These are phyloP conservation scores for Gavia stellata DNA, from an alignment of 2,113 vertebrate genomes.

Conservation along the genomic window DNA sequence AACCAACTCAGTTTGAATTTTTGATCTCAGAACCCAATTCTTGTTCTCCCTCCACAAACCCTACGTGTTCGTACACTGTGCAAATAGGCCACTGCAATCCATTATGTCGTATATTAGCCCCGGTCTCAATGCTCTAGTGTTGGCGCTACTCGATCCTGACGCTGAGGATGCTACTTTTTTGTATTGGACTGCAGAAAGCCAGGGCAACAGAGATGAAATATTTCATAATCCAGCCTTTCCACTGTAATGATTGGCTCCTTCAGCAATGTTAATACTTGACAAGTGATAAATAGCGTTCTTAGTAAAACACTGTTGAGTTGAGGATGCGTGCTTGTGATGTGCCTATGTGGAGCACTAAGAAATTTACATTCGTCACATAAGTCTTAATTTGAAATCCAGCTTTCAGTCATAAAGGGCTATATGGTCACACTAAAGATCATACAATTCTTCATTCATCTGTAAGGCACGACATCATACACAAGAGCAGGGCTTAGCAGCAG, in stretches of 20 bases:
- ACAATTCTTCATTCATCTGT: neutral
- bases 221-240: neutral
- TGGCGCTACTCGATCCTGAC: neutral
- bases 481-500: neutral
- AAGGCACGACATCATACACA: neutral
- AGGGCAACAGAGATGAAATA: neutral
- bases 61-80: neutral
- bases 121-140: neutral
- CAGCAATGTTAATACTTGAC: neutral
- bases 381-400: neutral
- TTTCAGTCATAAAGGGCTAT: neutral
- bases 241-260: neutral
- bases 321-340: rapidly evolving
- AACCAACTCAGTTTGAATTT: neutral
- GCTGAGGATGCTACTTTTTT: neutral
- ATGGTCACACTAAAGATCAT: neutral
- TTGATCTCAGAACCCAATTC: neutral
- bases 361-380: neutral
- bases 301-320: neutral
- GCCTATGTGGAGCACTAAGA: neutral
- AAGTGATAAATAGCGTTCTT: neutral
- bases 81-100: neutral
- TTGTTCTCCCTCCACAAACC: neutral
- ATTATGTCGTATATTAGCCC: neutral
- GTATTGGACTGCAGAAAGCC: neutral